Conservation (phyloP, 1,140 invertebrate genomes). For the Trachymyrmex septentrionalis region DNA sequence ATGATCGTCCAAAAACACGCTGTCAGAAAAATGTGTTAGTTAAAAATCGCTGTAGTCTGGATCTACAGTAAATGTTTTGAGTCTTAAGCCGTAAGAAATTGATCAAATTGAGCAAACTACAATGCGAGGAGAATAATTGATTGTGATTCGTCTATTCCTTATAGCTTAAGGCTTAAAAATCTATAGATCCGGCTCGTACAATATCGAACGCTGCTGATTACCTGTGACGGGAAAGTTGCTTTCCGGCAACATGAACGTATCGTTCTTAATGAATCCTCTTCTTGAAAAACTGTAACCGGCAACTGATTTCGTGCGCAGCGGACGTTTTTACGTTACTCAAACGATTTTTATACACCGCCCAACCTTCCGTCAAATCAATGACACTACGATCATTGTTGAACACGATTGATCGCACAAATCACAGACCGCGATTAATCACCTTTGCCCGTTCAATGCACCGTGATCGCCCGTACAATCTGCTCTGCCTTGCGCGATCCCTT, state of each 20-base stretch:
- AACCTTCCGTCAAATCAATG: not conserved
- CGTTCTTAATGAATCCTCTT: conserved; percentile 39
- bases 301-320: not conserved
- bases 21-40: not conserved
- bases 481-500: not conserved
- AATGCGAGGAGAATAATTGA: no score
- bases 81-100: no score
- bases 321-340: not conserved
- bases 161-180: no score
- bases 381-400: conserved; percentile 4
- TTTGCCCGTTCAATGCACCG: not conserved
- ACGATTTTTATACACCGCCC: conserved; percentile 11
- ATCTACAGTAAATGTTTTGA: not conserved
- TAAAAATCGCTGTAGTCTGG: not conserved
- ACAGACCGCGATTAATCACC: conserved; percentile 27
- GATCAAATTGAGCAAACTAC: no score
- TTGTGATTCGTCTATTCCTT: no score
- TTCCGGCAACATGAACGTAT: conserved; percentile 85
- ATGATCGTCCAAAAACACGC: not conserved
- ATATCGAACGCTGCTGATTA: conserved; percentile 65
- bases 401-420: conserved; percentile 36
- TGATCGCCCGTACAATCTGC: conserved; percentile 46
- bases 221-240: conserved; percentile 86
- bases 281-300: not conserved
- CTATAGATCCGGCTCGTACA: not conserved